Evolutionary conservation across 2,113 vertebrate species (phyloP).

Genomic region (Heterotis niloticus): DNA sequence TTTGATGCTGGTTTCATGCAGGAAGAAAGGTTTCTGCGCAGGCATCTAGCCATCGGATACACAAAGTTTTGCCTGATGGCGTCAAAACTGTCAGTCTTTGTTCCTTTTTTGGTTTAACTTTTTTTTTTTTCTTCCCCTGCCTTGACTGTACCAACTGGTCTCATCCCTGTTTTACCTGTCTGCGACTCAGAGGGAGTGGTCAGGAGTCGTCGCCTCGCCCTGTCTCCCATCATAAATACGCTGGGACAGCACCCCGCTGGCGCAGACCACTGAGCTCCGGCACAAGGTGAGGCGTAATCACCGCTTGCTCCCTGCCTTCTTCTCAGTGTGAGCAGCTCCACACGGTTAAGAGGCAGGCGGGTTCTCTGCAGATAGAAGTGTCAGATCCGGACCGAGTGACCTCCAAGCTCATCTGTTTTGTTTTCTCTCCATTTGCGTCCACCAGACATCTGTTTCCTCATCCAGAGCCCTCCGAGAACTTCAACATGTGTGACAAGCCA

Average conservation of each 20-base stretch:
- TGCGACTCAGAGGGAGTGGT: background rate
- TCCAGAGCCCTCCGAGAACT: background rate
- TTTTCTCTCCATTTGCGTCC: background rate
- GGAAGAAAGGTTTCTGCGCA: too few relatives aligned
- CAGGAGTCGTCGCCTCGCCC: background rate
- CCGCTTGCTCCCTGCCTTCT: background rate
- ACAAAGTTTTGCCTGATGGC: too few relatives aligned
- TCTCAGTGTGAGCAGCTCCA: background rate
- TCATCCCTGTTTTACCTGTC: background rate
- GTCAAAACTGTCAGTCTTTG: background rate
- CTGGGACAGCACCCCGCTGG: background rate
- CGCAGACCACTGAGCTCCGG: background rate
- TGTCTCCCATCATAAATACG: constrained; percentile 2
- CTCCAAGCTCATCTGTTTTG: background rate
- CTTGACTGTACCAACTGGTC: background rate
- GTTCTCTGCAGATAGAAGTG: background rate
- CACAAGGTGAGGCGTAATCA: constrained; percentile 7
- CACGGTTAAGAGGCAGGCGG: too few relatives aligned
- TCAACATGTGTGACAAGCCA: background rate
- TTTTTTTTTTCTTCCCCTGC: too few relatives aligned
- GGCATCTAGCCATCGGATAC: too few relatives aligned
- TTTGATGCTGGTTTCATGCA: too few relatives aligned
- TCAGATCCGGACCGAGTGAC: background rate
- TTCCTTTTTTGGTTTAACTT: background rate
- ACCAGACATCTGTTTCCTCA: background rate